Evolutionary conservation across 92 coral and sea anemone species (phyloP), one percentile per base, ranked within the genome.

Genomic region (Isaurus tuberculatus): DNA sequence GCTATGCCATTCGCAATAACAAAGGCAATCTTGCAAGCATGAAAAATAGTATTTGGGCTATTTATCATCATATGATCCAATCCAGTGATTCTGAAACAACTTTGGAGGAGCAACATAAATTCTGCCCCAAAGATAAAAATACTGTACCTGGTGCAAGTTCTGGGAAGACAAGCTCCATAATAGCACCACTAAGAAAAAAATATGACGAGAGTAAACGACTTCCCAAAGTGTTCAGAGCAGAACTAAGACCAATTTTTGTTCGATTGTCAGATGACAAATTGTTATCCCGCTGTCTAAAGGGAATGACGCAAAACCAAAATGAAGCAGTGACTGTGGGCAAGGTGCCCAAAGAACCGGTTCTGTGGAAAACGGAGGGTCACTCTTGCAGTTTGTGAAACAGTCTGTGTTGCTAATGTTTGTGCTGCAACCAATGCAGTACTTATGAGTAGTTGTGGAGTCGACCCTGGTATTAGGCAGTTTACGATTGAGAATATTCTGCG

Each of bases 111-210:
- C 91, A 88, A 36, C 88, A 88, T 48, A 79, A 79, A 77, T 75
- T 79, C 33, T 83, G 88, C 61, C 88, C 88, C 36, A 79, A 84
- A 31, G 42, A 66, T 66, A n/a, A 33, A 32, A 75, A 78, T 15
- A 6, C 11, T 11, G 5, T 48, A 85, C 92, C 10, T 89, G 89
- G 92, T 89, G 89, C 58, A 85, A 85, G 43, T 87, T 77, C 79
- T 79, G 89, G 91, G 61, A 80, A 63, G 91, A 90, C 79, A 90
- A 87, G 66, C 40, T 30, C 2, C 73, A 71, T 28, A 79, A 63
- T 5, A 49, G 57, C 57, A 51, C 60, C 0, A 16, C 60, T 51
- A 51, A 65, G 71, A 63, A 26, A 28, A 65, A 26, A 37, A 65
- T 65, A 65, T 65, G 71, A 68, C 80, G 85, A 51, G 22, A 51